Base-by-base conservation (phyloP, 2,797 vertebrate species). In the Poeciliopsis paucimaculata region DNA sequence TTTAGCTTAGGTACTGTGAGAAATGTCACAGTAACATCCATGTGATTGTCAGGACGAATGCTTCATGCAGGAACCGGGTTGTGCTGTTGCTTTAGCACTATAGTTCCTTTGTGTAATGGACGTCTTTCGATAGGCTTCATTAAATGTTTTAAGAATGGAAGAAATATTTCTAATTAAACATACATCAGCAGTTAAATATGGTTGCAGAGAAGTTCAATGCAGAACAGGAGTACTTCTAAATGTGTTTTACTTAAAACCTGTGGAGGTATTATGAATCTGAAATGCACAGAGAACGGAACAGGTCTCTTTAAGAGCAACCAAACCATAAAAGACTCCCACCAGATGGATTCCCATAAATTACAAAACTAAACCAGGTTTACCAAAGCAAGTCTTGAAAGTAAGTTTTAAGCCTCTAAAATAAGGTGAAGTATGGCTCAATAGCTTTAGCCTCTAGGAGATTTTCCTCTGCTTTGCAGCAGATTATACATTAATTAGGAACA, bases 301-400 rank as follows among this genome's bases (percentile, higher is more conserved):
- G 51, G 23, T 26, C 23, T 53, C 51, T 53, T 53, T 53, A 53
- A 53, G 23, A 26, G 8, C 57, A 1, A 81, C 53, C 31, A 43
- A 36, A 85, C 39, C 39, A 55, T 34, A 68, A 6, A 85, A n/a
- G 57, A 76, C 82, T 78, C 51, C 71, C 45, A 26, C 60, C 79
- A 83, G 82, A 88, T 85, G 80, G 75, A 76, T 43, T 49, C 75
- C 41, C 75, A 83, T 84, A 85, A 88, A 89, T 83, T 78, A 83
- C 77, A 86, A 15, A 43, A 68, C 78, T 47, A 75, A 60, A 78
- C 39, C 70, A 47, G 62, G 34, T 72, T 84, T n/a, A 75, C 75
- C 66, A 34, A 66, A 68, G 66, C 31, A 41, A 47, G 49, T 39
- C 57, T 39, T 73, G 31, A 76, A 83, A 72, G 39, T 9, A 36